Evolutionary conservation across 1,140 invertebrate species (phyloP).

Genomic region (Anastrepha obliqua): DNA sequence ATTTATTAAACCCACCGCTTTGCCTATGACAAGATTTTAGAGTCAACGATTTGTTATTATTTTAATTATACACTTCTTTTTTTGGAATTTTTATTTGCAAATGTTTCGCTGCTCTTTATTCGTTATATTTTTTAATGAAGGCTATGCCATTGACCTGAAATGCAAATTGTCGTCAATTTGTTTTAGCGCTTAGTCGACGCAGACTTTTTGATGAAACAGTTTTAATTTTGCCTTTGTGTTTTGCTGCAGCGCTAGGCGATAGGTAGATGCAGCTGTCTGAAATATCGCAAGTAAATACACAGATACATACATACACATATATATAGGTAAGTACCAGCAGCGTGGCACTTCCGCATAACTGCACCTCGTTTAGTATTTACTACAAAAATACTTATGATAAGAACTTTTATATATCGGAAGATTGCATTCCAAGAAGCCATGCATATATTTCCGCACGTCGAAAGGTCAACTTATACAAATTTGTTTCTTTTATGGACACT

Average conservation of each 20-base stretch:
- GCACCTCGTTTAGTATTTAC: not conserved
- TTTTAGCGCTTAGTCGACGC: not conserved
- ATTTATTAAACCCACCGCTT: not conserved
- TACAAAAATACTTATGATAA: not conserved
- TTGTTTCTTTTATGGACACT: not conserved
- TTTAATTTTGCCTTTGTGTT: not conserved
- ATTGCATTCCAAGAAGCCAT: not conserved
- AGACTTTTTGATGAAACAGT: not conserved
- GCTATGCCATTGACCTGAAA: conserved; percentile 59
- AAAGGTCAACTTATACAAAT: conserved; percentile 29
- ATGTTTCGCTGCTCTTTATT: not conserved
- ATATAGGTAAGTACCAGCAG: not conserved
- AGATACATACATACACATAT: too few species aligned
- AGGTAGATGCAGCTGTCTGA: not conserved
- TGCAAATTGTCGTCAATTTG: conserved; percentile 57
- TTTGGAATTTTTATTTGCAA: not conserved
- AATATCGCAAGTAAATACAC: not conserved
- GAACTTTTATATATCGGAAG: not conserved
- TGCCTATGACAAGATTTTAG: not conserved
- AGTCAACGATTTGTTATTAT: conserved; percentile 52
- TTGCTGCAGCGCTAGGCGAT: not conserved
- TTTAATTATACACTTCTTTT: conserved; percentile 26
- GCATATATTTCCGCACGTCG: not conserved
- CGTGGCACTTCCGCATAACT: not conserved
- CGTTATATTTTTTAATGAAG: conserved; percentile 53